Evolutionary conservation across 2,113 vertebrate genomes (phyloP).

Genomic region (Peucedramus taeniatus): DNA sequence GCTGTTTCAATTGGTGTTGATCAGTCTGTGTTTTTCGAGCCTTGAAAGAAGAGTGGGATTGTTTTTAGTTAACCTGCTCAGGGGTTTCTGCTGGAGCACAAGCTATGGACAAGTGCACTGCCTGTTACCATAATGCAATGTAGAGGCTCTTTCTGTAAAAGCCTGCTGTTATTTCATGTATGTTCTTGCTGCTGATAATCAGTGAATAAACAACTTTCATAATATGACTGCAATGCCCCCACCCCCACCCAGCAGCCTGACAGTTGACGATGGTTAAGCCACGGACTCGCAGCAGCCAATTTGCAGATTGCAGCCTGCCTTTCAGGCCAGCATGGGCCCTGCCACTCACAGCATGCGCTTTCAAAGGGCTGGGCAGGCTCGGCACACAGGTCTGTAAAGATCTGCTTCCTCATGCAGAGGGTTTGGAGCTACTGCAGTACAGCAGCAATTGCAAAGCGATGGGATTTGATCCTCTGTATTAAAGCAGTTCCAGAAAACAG

Average conservation of each 20-base stretch:
- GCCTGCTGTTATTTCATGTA: conserved; percentile 23
- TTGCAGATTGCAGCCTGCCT: background rate
- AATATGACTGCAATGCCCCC: background rate
- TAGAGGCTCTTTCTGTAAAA: conserved; percentile 10
- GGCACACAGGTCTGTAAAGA: background rate
- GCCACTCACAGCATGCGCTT: background rate
- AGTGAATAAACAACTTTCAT: conserved; percentile 59
- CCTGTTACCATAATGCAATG: background rate
- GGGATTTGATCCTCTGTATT: background rate
- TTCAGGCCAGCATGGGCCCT: background rate
- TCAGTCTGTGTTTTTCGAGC: background rate
- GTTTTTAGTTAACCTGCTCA: background rate
- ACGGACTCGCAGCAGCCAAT: background rate
- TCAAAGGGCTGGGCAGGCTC: background rate
- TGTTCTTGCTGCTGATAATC: conserved; percentile 37
- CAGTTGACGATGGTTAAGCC: conserved; percentile 57
- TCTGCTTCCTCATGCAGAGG: background rate
- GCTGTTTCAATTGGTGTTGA: background rate
- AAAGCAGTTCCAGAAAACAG: background rate
- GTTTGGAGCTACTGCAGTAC: background rate
- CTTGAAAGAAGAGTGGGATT: background rate
- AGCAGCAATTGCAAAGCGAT: background rate
- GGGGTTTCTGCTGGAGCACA: background rate
- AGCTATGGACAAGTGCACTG: background rate
- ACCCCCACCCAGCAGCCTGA: background rate